Evolutionary conservation across 2,888 invertebrate genomes (phyloP), one percentile per base, ranked within the genome.

Genomic region (Busseola fusca): DNA sequence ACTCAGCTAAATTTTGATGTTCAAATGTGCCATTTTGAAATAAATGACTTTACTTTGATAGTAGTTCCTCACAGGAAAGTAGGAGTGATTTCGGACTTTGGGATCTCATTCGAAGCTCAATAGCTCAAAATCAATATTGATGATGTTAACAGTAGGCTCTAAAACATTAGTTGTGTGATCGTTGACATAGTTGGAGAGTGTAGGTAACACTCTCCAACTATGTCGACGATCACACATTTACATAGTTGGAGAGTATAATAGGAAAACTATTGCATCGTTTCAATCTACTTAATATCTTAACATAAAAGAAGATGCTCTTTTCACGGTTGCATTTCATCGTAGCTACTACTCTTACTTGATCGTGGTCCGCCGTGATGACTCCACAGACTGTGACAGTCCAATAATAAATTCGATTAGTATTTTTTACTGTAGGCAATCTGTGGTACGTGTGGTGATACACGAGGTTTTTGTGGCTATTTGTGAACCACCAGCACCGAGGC

Each of bases 321-420:
- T 57, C 2, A n/a, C n/a, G 34, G 6, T 5, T 59, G 34, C 58
- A n/a, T 56, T 56, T 34, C 60, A 50, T 50, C 56, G 42, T 27
- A 5, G 21, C 18, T 16, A 52, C 42, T 42, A 14, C 18, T 75
- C 25, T 27, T 54, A 42, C 30, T 50, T 54, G 12, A 12, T 52
- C 50, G 62, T 34, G 54, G 16, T 50, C 27, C 58, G 30, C 48
- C 70, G 25, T 71, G 54, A 52, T 42, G 68, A n/a, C 1, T 54
- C 21, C n/a, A 73, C 57, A 52, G 60, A 42, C 45, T 64, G 56
- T 71, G 64, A 57, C 67, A 58, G 56, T 69, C 45, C 40, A 64
- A 80, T 72, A 83, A 81, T 77, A 77, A 77, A 80, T 82, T 83
- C 72, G 70, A 72, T 82, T 74, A 72, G 70, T 72, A 56, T 80